These are phyloP conservation scores for Psephotus haematonotus DNA, from an alignment of 2,113 vertebrate species.

Conservation along the genomic window DNA sequence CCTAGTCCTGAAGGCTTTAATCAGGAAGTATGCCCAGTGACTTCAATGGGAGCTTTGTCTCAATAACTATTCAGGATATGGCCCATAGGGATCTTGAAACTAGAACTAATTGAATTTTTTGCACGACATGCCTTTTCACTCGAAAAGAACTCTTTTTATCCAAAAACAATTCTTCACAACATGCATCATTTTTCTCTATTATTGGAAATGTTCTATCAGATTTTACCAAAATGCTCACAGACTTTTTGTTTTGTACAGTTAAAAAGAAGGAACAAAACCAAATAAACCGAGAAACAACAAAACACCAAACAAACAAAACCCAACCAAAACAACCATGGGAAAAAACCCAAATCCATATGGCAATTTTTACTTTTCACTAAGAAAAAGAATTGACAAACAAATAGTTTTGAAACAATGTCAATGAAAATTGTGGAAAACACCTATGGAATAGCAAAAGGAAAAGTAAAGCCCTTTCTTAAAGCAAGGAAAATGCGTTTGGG, in stretches of 20 bases:
- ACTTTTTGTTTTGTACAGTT: not conserved
- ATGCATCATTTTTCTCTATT: not conserved
- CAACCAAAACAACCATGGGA: not conserved
- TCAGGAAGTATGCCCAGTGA: constrained; percentile 67
- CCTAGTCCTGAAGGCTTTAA: constrained; percentile 67
- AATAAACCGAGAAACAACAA: not conserved
- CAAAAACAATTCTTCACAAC: constrained; percentile 34
- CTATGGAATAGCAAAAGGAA: not conserved
- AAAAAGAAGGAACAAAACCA: not conserved
- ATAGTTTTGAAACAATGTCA: not conserved
- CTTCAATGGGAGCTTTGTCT: constrained; percentile 68
- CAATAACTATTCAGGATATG: constrained; percentile 66
- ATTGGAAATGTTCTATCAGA: not conserved
- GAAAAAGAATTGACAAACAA: not conserved
- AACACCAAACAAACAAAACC: not conserved
- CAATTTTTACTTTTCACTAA: not conserved
- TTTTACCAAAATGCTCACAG: not conserved
- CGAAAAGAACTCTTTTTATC: constrained; percentile 50
- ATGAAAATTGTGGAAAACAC: not conserved
- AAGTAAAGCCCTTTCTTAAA: not conserved
- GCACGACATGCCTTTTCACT: constrained; percentile 57
- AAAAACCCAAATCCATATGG: not conserved
- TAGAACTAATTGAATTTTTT: constrained; percentile 64
- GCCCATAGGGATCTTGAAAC: constrained; percentile 67
- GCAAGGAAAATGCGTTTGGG: not conserved